Evolutionary conservation across 2,113 vertebrate genomes (phyloP), one percentile per base, ranked within the genome.

Genomic region (Nesogale talazaci): DNA sequence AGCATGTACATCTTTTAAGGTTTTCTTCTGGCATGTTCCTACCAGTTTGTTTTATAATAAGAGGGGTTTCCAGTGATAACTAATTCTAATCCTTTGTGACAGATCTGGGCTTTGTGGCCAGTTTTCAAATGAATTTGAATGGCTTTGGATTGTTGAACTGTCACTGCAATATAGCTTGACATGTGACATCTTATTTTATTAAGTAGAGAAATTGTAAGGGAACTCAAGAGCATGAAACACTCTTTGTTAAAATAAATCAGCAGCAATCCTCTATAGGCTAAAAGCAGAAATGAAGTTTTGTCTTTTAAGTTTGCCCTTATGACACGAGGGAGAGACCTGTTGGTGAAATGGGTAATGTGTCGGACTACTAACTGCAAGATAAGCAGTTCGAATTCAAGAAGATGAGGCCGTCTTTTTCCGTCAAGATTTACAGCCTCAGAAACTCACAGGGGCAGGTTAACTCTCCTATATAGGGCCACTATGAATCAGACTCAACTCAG

Each of bases 131-230:
- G 42, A 78, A 94, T 84, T 70, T 91, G 72, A 92, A 97, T 70
- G 77, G 61, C 93, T 97, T 97, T 70, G 94, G 61, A 69, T 96
- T 88, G 86, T 94, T 95, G 95, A 96, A 95, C 93, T 96, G 96
- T 96, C 95, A 92, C 57, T 90, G 88, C 95, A 94, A 88, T 94
- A 83, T 95, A 94, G n/a, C 3, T 16, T 89, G 94, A 65, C 88
- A 78, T 38, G 63, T 78, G 91, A 81, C 86, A 94, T 92, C 9
- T 6, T 95, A 78, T 94, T 96, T 96, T 80, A 86, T 40, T 96
- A 93, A 94, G 92, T 20, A 91, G 72, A 96, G 93, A 93, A 91
- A 94, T 72, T 92, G 94, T 88, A 96, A 94, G 82, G 83, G 95
- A 92, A 86, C 84, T 79, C 72, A 75, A 93, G 84, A 95, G 91